Evolutionary conservation across 2,797 vertebrate species (phyloP).

Genomic region (Pelodytes ibericus): DNA sequence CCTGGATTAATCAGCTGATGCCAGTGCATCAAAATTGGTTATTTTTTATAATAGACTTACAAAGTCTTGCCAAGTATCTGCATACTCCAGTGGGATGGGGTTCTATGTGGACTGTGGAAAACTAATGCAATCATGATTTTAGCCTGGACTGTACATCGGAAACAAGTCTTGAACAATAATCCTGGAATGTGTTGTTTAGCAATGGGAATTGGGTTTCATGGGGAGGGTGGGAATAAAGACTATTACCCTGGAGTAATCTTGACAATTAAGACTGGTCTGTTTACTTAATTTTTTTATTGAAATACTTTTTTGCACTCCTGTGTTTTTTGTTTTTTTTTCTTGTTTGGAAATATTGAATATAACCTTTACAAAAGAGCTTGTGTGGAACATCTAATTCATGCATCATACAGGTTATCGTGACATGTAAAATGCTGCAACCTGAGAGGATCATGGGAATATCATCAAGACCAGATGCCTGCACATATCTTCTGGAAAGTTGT

Average conservation of each 20-base stretch:
- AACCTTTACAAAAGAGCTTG: slow-evolving; percentile 70
- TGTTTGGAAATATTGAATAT: slow-evolving; percentile 63
- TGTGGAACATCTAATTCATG: slow-evolving; percentile 69
- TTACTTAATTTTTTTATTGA: slow-evolving; percentile 77
- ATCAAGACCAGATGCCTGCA: slow-evolving; percentile 60
- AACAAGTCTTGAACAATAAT: slow-evolving; percentile 32
- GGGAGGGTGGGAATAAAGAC: slow-evolving; percentile 46
- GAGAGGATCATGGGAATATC: slow-evolving; percentile 62
- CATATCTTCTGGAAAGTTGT: slow-evolving; percentile 62
- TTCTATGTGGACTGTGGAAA: slow-evolving; percentile 11
- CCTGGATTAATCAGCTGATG: slow-evolving; percentile 32
- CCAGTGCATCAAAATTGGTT: slow-evolving; percentile 25
- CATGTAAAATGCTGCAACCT: slow-evolving; percentile 61
- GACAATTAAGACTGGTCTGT: slow-evolving; percentile 78
- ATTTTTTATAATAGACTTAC: slow-evolving; percentile 11
- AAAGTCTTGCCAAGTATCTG: slow-evolving; percentile 1
- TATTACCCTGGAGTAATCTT: slow-evolving; percentile 77
- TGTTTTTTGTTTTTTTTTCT: slow-evolving; percentile 72
- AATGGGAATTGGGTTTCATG: slow-evolving; percentile 16
- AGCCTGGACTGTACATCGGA: slow-evolving; percentile 9
- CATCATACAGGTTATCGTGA: slow-evolving; percentile 64
- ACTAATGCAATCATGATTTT: slow-evolving; percentile 1
- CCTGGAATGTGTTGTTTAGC: slow-evolving; percentile 8
- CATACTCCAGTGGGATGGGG: slow-evolving; percentile 2
- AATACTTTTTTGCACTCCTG: slow-evolving; percentile 79